These are phyloP conservation scores for Hetaerina americana DNA, from an alignment of 1,140 invertebrate species.

Conservation along the genomic window DNA sequence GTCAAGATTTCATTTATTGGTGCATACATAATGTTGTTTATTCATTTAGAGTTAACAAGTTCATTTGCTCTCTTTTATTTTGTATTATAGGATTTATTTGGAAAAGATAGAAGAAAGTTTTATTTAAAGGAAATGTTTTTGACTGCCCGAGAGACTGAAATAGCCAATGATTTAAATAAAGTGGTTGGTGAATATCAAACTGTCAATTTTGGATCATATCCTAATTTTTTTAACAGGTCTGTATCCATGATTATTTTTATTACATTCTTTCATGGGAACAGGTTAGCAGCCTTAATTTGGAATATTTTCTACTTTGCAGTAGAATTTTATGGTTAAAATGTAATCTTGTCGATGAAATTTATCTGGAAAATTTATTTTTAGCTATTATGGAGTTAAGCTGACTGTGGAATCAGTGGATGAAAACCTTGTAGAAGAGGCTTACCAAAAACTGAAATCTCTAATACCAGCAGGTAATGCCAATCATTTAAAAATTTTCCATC, in stretches of 20 bases:
- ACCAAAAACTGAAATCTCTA: background rate
- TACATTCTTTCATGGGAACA: too few species aligned
- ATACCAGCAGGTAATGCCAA: background rate
- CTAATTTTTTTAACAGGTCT: slow-evolving; percentile 5
- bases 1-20: too few species aligned
- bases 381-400: slow-evolving; percentile 10
- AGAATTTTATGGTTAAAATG: background rate
- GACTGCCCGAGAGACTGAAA: slow-evolving; percentile 2
- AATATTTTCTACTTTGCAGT: background rate
- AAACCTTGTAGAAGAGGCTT: background rate
- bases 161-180: slow-evolving; percentile 8
- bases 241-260: too few species aligned
- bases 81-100: slow-evolving; percentile 10
- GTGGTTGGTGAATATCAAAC: slow-evolving; percentile 9
- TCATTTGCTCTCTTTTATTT: background rate
- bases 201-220: slow-evolving; percentile 14
- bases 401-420: slow-evolving; percentile 6
- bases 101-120: background rate
- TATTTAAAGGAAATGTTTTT: slow-evolving; percentile 10
- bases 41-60: background rate
- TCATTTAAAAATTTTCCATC: background rate
- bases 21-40: background rate
- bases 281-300: background rate
- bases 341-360: background rate
- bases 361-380: slow-evolving; percentile 1